Conservation (phyloP, 2,113 vertebrate species). For the Nematolebias whitei region DNA sequence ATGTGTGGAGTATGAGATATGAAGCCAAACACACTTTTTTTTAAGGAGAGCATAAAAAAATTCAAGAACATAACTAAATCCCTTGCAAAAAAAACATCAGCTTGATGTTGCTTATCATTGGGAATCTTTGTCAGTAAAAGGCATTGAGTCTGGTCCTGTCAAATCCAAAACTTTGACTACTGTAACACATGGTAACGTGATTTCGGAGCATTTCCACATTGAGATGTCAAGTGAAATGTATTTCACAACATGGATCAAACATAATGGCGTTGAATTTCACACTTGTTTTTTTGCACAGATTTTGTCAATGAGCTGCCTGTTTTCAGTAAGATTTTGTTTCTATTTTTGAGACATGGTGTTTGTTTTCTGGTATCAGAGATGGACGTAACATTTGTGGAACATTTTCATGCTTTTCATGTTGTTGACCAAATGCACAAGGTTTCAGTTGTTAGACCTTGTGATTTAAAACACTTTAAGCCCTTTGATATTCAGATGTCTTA, state of each 20-base stretch:
- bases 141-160: neutral
- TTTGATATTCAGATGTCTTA: slow-evolving; percentile 19
- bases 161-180: neutral
- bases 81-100: neutral
- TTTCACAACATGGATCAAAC: too few relatives aligned
- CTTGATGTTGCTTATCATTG: neutral
- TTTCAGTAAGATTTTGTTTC: slow-evolving; percentile 7
- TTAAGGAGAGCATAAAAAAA: neutral
- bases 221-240: neutral
- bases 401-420: slow-evolving; percentile 24
- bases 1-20: neutral
- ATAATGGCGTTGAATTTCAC: neutral
- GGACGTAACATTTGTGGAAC: slow-evolving; percentile 1
- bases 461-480: slow-evolving; percentile 7
- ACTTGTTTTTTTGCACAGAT: slow-evolving; percentile 1
- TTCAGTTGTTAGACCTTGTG: slow-evolving; percentile 8
- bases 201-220: neutral
- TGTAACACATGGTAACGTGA: neutral
- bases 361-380: neutral
- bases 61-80: slow-evolving; percentile 4
- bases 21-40: neutral
- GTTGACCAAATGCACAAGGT: neutral
- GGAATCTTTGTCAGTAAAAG: neutral
- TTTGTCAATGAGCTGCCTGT: neutral
- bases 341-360: slow-evolving; percentile 1